These are phyloP conservation scores for Mesopsocus fuscifrons DNA, from an alignment of 2,888 invertebrate genomes.

Conservation along the genomic window DNA sequence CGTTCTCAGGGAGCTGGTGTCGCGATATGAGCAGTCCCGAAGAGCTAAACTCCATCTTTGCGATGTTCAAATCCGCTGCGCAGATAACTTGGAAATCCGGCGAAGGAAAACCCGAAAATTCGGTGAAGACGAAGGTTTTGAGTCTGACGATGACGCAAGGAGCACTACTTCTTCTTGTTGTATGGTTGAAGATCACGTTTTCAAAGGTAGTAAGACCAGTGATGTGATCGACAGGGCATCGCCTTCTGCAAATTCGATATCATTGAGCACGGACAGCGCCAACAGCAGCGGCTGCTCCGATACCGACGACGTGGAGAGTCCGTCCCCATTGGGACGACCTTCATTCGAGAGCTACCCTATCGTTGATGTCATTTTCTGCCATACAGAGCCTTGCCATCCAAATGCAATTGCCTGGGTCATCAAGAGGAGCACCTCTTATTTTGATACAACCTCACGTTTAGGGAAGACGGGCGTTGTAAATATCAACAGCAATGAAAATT, in stretches of 20 bases:
- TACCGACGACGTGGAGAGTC: conserved; percentile 16
- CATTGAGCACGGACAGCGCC: conserved; percentile 18
- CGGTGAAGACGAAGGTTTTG: conserved; percentile 20
- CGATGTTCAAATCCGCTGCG: conserved; percentile 1
- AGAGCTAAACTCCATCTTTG: not conserved
- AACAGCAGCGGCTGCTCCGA: conserved; percentile 20
- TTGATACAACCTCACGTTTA: conserved; percentile 11
- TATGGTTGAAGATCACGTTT: conserved; percentile 15
- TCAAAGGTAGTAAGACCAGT: conserved; percentile 11
- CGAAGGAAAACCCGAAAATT: conserved; percentile 1
- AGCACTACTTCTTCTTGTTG: conserved; percentile 16
- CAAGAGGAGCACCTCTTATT: conserved; percentile 14
- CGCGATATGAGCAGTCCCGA: conserved; percentile 1
- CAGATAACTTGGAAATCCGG: not conserved
- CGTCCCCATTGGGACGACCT: not conserved
- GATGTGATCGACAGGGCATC: conserved; percentile 11
- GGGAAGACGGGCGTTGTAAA: conserved; percentile 6
- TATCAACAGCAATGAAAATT: conserved; percentile 1
- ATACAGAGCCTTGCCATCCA: conserved; percentile 20
- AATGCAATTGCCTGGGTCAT: conserved; percentile 22
- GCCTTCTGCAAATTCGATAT: conserved; percentile 9
- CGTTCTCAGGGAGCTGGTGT: not conserved
- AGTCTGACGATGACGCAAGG: conserved; percentile 24
- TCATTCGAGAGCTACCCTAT: conserved; percentile 16
- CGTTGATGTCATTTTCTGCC: conserved; percentile 22